Base-by-base conservation (phyloP, 2,888 invertebrate species). In the Dermolepida albohirtum region DNA sequence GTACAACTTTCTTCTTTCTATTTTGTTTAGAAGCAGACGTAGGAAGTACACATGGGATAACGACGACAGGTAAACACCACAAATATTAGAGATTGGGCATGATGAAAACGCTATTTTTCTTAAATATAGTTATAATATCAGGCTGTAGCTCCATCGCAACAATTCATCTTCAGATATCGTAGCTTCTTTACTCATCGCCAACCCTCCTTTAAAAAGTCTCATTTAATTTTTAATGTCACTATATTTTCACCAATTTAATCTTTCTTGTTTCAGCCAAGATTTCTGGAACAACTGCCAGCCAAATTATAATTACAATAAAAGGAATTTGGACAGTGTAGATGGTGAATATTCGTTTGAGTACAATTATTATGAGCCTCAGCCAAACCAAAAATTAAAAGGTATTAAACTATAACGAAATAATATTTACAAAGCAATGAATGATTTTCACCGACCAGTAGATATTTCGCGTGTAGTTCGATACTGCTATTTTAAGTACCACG, bases 221-320 rank as follows among this genome's bases (percentile, higher is more conserved):
- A 34, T 2, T 39, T 55, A 55, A 29, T 12, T 55, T 17, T 39
- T 39, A 39, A 39, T 6, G 14, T 12, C 29, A 12, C 7, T 14
- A 55, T 39, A 14, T 12, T 1, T 14, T 34, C 1, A 5, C 51
- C 17, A 17, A 51, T 8, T 51, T 6, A 11, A 16, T 63, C 1
- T 44, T 27, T 59, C 7, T 63, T 54, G 52, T 85, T 85, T 74
- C 81, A 87, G 87, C 76, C 86, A 86, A 81, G 86, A 87, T 68
- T 83, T 84, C 64, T 87, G 87, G 87, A 84, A 84, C 77, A 86
- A 86, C 75, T 87, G 86, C 75, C 85, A 85, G 66, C 85, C 84
- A 72, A 73, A 74, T 64, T 84, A 84, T 70, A 84, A 84, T 75
- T 83, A 82, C 66, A 75, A 75, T 40, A 74, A 74, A 64, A 81